These are phyloP conservation scores for Neodiprion virginianus DNA, from an alignment of 1,140 invertebrate genomes.

Conservation along the genomic window DNA sequence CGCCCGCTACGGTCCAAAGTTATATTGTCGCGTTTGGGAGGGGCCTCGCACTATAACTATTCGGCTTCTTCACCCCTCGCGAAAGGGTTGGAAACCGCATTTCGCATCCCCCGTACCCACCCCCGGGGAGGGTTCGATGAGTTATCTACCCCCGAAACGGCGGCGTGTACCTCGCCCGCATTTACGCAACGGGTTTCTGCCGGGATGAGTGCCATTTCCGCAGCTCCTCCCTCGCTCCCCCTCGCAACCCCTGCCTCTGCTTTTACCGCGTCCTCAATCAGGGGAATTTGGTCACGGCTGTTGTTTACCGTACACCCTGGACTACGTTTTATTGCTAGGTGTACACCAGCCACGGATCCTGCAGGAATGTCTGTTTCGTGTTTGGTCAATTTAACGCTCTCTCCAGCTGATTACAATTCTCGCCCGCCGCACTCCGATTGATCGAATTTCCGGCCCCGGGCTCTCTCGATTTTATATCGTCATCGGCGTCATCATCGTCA, in stretches of 20 bases:
- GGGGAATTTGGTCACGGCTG: neutral
- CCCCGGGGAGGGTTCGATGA: neutral
- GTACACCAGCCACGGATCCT: no score
- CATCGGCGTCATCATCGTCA: no score
- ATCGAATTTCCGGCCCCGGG: no score
- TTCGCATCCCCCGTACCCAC: neutral
- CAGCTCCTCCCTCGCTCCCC: neutral
- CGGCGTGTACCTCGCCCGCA: conserved; percentile 22
- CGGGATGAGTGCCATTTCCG: conserved; percentile 1
- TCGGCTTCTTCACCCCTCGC: neutral
- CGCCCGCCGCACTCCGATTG: no score
- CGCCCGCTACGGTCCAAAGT: conserved; percentile 33
- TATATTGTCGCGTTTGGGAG: conserved; percentile 23
- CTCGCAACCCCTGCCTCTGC: no score
- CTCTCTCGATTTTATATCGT: no score
- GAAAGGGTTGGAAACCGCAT: conserved; percentile 44
- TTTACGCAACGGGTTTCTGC: neutral
- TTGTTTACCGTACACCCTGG: neutral
- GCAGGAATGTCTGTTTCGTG: no score
- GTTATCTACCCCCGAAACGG: conserved; percentile 27
- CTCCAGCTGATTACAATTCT: no score
- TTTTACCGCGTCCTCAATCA: neutral
- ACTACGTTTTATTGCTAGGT: neutral
- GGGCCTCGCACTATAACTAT: neutral
- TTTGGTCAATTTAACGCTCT: no score